Evolutionary conservation across 2,113 vertebrate genomes (phyloP).

Genomic region (Cettia cetti): DNA sequence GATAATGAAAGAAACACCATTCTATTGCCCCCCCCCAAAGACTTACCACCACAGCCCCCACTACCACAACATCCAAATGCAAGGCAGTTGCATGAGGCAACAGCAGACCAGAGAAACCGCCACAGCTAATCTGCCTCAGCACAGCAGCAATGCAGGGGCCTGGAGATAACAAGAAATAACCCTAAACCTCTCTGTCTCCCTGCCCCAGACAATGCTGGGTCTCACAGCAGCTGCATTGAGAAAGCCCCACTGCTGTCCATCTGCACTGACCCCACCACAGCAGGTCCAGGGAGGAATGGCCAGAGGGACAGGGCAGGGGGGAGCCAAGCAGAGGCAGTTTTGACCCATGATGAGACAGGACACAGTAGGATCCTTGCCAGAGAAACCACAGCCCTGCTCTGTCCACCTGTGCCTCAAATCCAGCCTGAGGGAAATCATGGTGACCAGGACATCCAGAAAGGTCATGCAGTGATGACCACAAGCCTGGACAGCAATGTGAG

Average conservation of each 20-base stretch:
- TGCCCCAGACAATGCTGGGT: background rate
- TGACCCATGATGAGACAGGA: background rate
- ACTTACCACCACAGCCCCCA: background rate
- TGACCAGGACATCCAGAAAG: background rate
- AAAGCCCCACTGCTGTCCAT: background rate
- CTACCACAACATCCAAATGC: background rate
- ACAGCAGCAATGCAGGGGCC: background rate
- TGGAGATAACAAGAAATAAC: constrained; percentile 14
- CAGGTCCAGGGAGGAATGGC: background rate
- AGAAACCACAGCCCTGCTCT: background rate
- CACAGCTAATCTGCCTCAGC: constrained; percentile 36
- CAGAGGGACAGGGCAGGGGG: background rate
- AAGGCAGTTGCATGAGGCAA: background rate
- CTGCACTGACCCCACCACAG: background rate
- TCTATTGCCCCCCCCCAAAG: background rate
- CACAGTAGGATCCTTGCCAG: background rate
- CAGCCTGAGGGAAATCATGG: background rate
- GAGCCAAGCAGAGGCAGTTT: background rate
- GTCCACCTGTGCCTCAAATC: background rate
- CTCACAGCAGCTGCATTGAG: background rate
- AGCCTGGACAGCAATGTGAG: background rate
- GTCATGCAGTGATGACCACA: background rate
- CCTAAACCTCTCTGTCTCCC: background rate
- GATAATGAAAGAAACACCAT: background rate
- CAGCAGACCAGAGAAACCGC: background rate